phyloP scores from a whole-genome alignment of 2,113 vertebrate species.

The Xyrauchen texanus region DNA sequence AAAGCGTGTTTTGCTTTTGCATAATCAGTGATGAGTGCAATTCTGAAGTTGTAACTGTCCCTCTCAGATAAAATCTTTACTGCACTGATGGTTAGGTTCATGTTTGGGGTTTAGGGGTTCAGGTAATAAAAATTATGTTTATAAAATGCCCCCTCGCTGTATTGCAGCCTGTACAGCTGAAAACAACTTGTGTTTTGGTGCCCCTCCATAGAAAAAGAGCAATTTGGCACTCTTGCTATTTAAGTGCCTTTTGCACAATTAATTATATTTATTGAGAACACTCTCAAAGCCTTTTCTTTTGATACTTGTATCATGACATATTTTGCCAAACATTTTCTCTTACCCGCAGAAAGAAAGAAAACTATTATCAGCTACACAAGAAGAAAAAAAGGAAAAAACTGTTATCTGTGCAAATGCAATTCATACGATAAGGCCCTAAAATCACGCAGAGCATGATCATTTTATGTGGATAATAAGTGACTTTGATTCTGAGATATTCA shows the following conservation, averaged over 20 bases:
- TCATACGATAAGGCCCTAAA: slow-evolving; percentile 34
- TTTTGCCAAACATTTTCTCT: slow-evolving; percentile 14
- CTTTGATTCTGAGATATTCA: slow-evolving; percentile 43
- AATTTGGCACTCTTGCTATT: not conserved
- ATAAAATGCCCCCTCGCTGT: too few relatives aligned
- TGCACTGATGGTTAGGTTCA: too few relatives aligned
- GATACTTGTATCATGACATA: not conserved
- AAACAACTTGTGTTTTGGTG: too few relatives aligned
- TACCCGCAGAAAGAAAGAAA: slow-evolving; percentile 1
- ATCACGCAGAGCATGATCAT: slow-evolving; percentile 38
- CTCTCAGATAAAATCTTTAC: too few relatives aligned
- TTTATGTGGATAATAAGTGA: slow-evolving; percentile 31
- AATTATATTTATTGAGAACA: too few relatives aligned
- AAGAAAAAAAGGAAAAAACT: not conserved
- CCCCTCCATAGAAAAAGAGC: too few relatives aligned
- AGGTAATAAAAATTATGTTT: too few relatives aligned
- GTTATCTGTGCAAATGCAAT: slow-evolving; percentile 41
- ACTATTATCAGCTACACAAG: slow-evolving; percentile 4
- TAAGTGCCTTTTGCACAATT: not conserved
- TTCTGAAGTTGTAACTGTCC: too few relatives aligned
- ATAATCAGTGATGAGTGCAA: too few relatives aligned
- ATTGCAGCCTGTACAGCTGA: too few relatives aligned
- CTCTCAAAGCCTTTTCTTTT: slow-evolving; percentile 10
- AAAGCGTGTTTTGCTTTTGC: too few relatives aligned
- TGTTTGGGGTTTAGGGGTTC: too few relatives aligned